phyloP scores from a whole-genome alignment of 2,888 invertebrate genomes.

The Xestia sexstrigata region DNA sequence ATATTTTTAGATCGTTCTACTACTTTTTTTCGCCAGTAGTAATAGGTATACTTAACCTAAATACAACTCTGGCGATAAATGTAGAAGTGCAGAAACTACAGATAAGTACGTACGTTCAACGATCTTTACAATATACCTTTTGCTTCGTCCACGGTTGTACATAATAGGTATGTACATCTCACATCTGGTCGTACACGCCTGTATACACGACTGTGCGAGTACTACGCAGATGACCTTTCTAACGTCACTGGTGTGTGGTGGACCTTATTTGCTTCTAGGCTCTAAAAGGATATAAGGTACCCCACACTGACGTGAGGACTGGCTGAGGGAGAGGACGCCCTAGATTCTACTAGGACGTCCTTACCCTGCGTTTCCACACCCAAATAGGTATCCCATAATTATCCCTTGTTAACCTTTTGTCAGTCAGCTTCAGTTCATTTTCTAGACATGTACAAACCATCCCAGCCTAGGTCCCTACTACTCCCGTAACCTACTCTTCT shows the following conservation, averaged over 20 bases:
- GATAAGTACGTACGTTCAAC: background rate
- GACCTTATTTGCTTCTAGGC: background rate
- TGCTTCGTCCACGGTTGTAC: background rate
- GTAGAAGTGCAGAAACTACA: background rate
- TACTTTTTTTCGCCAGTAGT: background rate
- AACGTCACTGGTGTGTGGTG: background rate
- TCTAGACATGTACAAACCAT: background rate
- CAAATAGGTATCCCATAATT: no score
- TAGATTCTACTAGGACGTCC: no score
- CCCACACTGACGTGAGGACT: no score
- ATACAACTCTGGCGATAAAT: background rate
- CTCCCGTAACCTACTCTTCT: no score
- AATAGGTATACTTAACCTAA: background rate
- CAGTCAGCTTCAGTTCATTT: background rate
- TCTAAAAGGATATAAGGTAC: no score
- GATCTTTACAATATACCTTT: background rate
- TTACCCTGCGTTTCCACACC: no score
- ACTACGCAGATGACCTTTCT: background rate
- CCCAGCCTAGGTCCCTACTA: no score
- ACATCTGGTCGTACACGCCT: background rate
- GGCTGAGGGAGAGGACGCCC: no score
- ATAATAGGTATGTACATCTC: no score
- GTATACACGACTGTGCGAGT: background rate
- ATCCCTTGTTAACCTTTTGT: background rate
- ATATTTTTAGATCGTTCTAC: background rate